Base-by-base conservation (phyloP, 2,113 vertebrate species). In the Brachypteracias leptosomus region DNA sequence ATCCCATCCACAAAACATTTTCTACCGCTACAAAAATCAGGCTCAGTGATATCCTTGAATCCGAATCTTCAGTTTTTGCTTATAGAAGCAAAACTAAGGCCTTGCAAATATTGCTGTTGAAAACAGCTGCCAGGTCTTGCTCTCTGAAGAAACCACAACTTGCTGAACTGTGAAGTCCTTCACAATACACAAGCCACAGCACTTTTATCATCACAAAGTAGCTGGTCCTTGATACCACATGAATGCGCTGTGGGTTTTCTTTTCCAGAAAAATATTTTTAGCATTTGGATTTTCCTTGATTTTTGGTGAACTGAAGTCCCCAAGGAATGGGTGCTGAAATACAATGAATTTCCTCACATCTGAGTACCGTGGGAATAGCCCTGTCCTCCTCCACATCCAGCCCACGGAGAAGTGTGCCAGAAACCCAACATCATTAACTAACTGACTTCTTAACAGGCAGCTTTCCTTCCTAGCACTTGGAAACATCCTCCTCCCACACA, bases 401-500 rank as follows among this genome's bases (percentile, higher is more conserved):
- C 66, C 59, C 36, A 10, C 3, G 55, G 54, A 94, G 78, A 61
- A 85, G 26, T 2, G 40, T 59, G 47, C 80, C 80, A 51, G 71
- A 13, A 90, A 91, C 33, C 5, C 57, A 76, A 20, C 10, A 6
- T 24, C 4, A 8, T 72, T 38, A 33, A 38, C 21, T 59, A 35
- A 85, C 63, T 29, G 26, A n/a, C 55, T 89, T 65, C 21, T 81
- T 33, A 38, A 61, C 88, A 42, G 44, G 42, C 47, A 79, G 46
- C 67, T 49, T 93, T 54, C 55, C 38, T 93, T 86, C 75, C 59
- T n/a, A 46, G 12, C 66, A 11, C 58, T 74, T 73, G 51, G 88
- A 80, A 93, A 74, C 76, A 38, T 67, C 87, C 71, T 80, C 55
- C 91, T 96, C 79, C 91, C 79, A 61, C 83, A 87, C 49, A 62